Evolutionary conservation across 2,888 invertebrate genomes (phyloP), one percentile per base, ranked within the genome.

Genomic region (Brachycybe producta): DNA sequence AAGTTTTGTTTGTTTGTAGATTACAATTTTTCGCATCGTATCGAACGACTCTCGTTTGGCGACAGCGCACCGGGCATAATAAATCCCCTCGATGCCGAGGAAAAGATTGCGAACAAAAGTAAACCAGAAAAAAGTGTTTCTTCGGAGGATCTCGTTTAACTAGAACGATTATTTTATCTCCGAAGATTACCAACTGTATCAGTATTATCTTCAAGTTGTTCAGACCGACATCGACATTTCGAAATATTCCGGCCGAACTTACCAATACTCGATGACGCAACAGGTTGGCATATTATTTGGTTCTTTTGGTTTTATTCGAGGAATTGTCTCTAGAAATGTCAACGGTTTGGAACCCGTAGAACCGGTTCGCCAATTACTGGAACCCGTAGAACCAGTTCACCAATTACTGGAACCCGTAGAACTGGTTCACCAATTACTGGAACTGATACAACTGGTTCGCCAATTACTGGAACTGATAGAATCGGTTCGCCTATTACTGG

Each of bases 1-100:
- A n/a, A n/a, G n/a, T n/a, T n/a, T n/a, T n/a, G 32, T 19, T 17
- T 3, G n/a, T 26, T 62, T 61, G 45, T 61, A 71, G 82, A 84
- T 52, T 84, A 86, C 59, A 98, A 98, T 71, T 97, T 97, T 65
- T 87, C 91, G 32, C 97, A 98, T 67, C 77, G 97, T 63, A 95
- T 98, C 59, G 80, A 92, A 64, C 79, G 82, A 57, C 80, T 98
- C 55, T 92, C 91, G 59, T 98, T 97, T 67, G 97, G 97, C 0
- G 86, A 86, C 60, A 77, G 82, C 11, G 82, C 83, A 19, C 78
- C 84, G 51, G 88, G 91, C 2, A 80, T 91, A 55, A 80, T 98
- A 54, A 88, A 94, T 68, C 95, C 97, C 1, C 69, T 98, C 51
- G 95, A 97, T 71, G 94, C 92, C 11, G 94, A 92, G 66, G 88